Percentiles rank a stretch among this genome's conserved stretches.
phyloP scores from a whole-genome alignment of 2,888 invertebrate genomes.

The Stratiomys singularior region DNA sequence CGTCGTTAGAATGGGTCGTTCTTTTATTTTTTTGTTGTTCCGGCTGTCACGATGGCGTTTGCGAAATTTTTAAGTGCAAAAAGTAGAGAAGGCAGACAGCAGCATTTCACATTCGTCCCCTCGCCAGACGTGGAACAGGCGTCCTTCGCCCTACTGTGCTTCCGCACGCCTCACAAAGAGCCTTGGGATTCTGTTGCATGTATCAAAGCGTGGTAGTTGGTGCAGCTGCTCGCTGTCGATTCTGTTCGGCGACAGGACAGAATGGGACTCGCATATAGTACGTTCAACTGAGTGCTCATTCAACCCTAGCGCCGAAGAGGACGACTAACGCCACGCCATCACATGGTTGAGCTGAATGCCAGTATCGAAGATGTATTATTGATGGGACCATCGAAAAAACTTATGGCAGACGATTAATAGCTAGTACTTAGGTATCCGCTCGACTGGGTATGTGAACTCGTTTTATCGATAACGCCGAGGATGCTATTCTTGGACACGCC shows the following conservation, averaged over 20 bases:
- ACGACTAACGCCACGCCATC: neutral
- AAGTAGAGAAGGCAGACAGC: neutral
- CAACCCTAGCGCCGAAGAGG: neutral
- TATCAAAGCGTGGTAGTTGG: neutral
- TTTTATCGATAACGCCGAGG: neutral
- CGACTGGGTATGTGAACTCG: neutral
- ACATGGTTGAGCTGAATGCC: neutral
- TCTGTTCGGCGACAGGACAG: neutral
- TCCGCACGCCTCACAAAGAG: neutral
- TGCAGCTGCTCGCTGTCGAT: neutral
- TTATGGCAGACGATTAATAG: constrained; percentile 2
- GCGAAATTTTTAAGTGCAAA: neutral
- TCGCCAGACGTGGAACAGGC: neutral
- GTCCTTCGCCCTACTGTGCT: neutral
- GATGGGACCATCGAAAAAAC: neutral
- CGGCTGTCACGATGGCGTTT: constrained; percentile 2
- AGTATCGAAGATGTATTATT: constrained; percentile 6
- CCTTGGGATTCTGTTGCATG: neutral
- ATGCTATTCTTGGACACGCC: neutral
- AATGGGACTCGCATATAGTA: neutral
- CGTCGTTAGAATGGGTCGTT: neutral
- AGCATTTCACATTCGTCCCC: neutral
- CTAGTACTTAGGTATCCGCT: neutral
- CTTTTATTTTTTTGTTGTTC: neutral
- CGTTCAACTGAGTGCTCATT: neutral